These are phyloP conservation scores for Agrotis segetum DNA, from an alignment of 2,888 invertebrate genomes.

Conservation along the genomic window DNA sequence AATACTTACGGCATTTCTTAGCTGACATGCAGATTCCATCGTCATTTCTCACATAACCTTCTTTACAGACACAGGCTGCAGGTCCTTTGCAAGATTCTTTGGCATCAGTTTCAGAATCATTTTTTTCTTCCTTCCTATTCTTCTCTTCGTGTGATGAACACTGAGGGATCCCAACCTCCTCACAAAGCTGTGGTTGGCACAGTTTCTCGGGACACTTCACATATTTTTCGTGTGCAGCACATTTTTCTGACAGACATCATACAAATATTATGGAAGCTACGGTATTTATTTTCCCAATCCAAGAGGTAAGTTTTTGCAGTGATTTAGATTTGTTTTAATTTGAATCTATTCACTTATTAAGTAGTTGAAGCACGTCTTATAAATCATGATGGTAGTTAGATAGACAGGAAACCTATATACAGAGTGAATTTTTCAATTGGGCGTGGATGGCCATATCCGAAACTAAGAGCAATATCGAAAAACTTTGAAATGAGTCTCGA, in stretches of 20 bases:
- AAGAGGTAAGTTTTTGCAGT: background rate
- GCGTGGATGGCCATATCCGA: too few species aligned
- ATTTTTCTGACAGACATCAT: conserved; percentile 28
- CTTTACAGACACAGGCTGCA: conserved; percentile 47
- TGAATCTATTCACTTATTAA: too few species aligned
- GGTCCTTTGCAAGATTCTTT: conserved; percentile 4
- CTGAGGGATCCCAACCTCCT: conserved; percentile 23
- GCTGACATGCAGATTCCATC: conserved; percentile 39
- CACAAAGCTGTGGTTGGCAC: conserved; percentile 53
- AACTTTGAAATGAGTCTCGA: too few species aligned
- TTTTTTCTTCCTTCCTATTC: background rate
- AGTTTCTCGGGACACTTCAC: conserved; percentile 39
- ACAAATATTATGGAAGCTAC: background rate
- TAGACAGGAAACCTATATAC: too few species aligned
- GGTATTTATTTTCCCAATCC: background rate
- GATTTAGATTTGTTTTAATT: too few species aligned
- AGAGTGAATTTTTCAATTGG: too few species aligned
- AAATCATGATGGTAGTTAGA: background rate
- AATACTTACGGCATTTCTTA: conserved; percentile 45
- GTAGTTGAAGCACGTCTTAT: background rate
- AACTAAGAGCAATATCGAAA: too few species aligned
- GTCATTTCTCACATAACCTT: conserved; percentile 44
- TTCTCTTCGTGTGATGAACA: conserved; percentile 25
- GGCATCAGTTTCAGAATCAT: background rate
- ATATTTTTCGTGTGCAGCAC: conserved; percentile 46